These are phyloP conservation scores for Choreutis nemorana DNA, from an alignment of 2,888 invertebrate species.

Conservation along the genomic window DNA sequence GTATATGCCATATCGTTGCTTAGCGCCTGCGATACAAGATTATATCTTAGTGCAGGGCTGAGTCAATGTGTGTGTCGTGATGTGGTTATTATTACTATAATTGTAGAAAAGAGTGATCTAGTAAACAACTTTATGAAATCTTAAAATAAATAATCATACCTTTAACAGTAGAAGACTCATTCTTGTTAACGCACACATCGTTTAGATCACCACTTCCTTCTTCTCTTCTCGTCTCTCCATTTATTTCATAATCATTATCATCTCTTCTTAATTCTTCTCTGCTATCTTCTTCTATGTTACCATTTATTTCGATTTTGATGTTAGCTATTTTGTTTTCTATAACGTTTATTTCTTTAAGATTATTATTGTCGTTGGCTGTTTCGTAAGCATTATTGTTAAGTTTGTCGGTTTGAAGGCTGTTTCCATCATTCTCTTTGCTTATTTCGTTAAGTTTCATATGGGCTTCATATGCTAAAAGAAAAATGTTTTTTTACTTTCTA, in stretches of 20 bases:
- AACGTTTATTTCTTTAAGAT: no score
- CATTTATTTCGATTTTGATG: no score
- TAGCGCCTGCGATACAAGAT: no score
- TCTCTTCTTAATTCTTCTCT: constrained; percentile 9
- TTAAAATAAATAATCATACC: no score
- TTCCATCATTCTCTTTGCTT: constrained; percentile 11
- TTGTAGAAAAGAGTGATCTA: no score
- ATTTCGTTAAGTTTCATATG: constrained; percentile 21
- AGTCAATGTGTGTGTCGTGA: no score
- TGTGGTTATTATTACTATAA: no score
- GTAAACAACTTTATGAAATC: no score
- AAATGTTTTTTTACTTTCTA: no score
- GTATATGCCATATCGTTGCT: no score
- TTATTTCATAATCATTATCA: constrained; percentile 8
- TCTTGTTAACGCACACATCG: constrained; percentile 9
- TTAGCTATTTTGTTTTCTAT: no score
- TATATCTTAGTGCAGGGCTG: no score
- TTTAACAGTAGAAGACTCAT: constrained; percentile 19
- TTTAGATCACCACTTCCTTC: constrained; percentile 5
- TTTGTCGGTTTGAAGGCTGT: constrained; percentile 16
- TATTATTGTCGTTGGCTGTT: constrained; percentile 5
- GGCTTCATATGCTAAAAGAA: constrained; percentile 42
- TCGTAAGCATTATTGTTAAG: constrained; percentile 9
- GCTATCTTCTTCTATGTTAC: constrained; percentile 8
- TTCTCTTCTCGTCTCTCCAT: constrained; percentile 4